Conservation (phyloP, 2,888 invertebrate genomes). For the Hydrotaea cyrtoneurina region DNA sequence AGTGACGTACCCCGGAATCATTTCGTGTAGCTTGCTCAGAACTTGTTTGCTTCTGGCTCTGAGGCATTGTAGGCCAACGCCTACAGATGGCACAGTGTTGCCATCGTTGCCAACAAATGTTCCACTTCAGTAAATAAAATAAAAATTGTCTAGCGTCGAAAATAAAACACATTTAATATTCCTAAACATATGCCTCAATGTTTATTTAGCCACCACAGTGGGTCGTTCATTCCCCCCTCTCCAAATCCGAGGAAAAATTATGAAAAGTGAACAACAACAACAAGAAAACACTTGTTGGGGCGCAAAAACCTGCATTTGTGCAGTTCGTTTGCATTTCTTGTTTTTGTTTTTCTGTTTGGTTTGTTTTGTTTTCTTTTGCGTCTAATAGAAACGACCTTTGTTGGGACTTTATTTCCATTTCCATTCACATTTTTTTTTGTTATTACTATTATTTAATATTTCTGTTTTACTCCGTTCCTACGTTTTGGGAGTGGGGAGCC, state of each 20-base stretch:
- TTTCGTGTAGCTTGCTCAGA: too few species aligned
- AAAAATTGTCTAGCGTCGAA: too few species aligned
- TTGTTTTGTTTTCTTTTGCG: background rate
- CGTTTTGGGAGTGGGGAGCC: background rate
- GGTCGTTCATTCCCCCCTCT: background rate
- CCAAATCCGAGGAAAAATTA: background rate
- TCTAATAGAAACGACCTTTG: slow-evolving; percentile 61
- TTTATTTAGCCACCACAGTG: background rate
- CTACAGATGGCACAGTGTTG: too few species aligned
- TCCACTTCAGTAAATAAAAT: too few species aligned
- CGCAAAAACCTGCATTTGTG: too few species aligned
- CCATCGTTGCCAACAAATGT: too few species aligned
- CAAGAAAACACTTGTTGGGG: slow-evolving; percentile 44
- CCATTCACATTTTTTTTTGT: background rate
- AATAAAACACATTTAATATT: background rate
- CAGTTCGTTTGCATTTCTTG: slow-evolving; percentile 11
- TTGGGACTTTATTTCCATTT: slow-evolving; percentile 39
- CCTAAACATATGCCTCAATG: background rate
- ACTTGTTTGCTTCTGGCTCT: too few species aligned
- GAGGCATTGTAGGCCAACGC: too few species aligned
- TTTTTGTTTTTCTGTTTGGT: slow-evolving; percentile 6
- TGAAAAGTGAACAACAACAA: slow-evolving; percentile 1
- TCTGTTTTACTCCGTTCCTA: slow-evolving; percentile 6
- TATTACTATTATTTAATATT: slow-evolving; percentile 28
- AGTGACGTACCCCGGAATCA: too few species aligned